Evolutionary conservation across 2,888 invertebrate genomes (phyloP).

Genomic region (Mechanitis mazaeus): DNA sequence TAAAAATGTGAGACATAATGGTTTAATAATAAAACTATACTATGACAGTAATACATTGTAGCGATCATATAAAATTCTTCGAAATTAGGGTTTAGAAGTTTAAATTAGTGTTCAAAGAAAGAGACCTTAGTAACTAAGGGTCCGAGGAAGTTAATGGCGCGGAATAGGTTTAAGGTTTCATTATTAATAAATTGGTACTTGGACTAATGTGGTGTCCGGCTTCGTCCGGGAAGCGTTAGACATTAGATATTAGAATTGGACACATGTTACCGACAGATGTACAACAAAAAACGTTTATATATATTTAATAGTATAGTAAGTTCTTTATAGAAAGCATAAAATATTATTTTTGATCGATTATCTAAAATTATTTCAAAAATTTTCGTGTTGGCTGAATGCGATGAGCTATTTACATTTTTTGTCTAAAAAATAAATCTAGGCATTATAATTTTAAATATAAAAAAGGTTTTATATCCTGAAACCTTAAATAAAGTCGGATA

Average conservation of each 20-base stretch:
- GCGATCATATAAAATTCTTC: not conserved
- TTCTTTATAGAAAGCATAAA: too few species aligned
- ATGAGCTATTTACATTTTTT: too few species aligned
- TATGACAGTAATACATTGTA: too few species aligned
- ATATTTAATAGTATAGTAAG: too few species aligned
- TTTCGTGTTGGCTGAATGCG: too few species aligned
- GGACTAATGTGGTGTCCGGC: slow-evolving; percentile 13
- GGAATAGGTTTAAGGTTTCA: slow-evolving; percentile 16
- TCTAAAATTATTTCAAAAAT: too few species aligned
- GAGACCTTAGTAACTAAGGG: slow-evolving; percentile 23
- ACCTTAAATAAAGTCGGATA: slow-evolving; percentile 3
- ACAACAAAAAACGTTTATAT: not conserved
- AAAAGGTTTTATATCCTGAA: not conserved
- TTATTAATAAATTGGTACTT: slow-evolving; percentile 19
- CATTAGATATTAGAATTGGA: slow-evolving; percentile 2
- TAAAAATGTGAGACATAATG: too few species aligned
- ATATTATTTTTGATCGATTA: too few species aligned
- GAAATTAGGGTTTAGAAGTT: not conserved
- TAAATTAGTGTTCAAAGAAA: slow-evolving; percentile 20
- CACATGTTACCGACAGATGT: slow-evolving; percentile 1
- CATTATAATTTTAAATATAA: too few species aligned
- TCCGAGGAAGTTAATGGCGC: slow-evolving; percentile 7
- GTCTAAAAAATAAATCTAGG: too few species aligned
- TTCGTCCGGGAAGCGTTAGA: slow-evolving; percentile 18
- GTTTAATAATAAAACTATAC: too few species aligned